Conservation (phyloP, 2,888 invertebrate species). For the Hecatera dysodea region DNA sequence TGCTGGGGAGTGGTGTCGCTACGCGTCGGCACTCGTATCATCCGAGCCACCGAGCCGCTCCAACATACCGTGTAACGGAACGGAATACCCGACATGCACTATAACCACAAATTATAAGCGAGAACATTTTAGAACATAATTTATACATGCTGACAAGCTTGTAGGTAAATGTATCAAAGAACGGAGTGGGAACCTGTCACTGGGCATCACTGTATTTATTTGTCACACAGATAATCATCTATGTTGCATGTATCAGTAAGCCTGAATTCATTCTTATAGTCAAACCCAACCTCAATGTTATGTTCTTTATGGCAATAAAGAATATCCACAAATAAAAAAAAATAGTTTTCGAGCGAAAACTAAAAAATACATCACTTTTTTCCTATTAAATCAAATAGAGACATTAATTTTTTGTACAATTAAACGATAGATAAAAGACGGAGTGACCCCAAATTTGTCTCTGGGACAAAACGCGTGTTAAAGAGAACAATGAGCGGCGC, state of each 20-base stretch:
- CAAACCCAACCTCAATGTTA: not conserved
- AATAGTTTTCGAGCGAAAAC: not conserved
- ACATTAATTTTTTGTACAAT: conserved; percentile 71
- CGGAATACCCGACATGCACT: conserved; percentile 89
- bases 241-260: not conserved
- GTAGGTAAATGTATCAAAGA: conserved; percentile 50
- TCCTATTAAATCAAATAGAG: conserved; percentile 1
- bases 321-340: not conserved
- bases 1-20: conserved; percentile 77
- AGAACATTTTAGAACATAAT: conserved; percentile 88
- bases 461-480: conserved; percentile 78
- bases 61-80: conserved; percentile 88
- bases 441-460: conserved; percentile 88
- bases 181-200: conserved; percentile 7
- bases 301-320: not conserved
- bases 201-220: conserved; percentile 8
- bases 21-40: conserved; percentile 76
- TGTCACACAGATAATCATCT: not conserved
- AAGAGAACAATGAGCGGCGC: conserved; percentile 81
- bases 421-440: conserved; percentile 74
- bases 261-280: not conserved
- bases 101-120: conserved; percentile 91
- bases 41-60: conserved; percentile 83
- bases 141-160: conserved; percentile 83
- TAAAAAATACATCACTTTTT: conserved; percentile 24